These are phyloP conservation scores for Chaunax sp. DNA, from an alignment of 2,797 vertebrate species.

Conservation along the genomic window DNA sequence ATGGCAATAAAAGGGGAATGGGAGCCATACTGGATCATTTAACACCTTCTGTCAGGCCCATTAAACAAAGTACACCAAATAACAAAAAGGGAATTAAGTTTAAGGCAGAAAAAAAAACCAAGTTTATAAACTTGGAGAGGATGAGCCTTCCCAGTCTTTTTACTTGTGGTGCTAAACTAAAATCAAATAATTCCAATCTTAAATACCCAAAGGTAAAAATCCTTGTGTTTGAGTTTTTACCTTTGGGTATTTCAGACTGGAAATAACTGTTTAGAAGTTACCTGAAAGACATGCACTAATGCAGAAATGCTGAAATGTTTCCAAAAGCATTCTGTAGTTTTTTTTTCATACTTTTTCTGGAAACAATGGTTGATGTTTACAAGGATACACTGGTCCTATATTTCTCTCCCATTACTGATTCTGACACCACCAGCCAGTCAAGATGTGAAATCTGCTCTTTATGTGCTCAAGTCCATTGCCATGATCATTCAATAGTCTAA, in stretches of 20 bases:
- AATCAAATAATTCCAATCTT: too few relatives aligned
- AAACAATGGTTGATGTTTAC: background rate
- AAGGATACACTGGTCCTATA: background rate
- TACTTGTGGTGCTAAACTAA: too few relatives aligned
- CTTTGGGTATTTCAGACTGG: too few relatives aligned
- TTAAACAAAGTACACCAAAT: slow-evolving; percentile 25
- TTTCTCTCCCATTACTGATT: background rate
- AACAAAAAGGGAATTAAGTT: slow-evolving; percentile 12
- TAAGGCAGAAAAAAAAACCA: slow-evolving; percentile 21
- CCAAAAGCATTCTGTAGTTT: background rate
- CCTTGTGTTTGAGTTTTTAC: too few relatives aligned
- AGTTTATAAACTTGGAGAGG: background rate
- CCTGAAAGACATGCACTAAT: background rate
- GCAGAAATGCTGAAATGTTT: background rate
- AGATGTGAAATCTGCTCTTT: background rate
- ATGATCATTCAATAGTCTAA: background rate
- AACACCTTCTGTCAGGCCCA: slow-evolving; percentile 34
- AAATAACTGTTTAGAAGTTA: too few relatives aligned
- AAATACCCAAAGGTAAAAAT: too few relatives aligned
- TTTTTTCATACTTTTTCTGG: background rate
- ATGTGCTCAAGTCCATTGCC: background rate
- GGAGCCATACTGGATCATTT: slow-evolving; percentile 40
- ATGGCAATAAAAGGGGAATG: slow-evolving; percentile 33
- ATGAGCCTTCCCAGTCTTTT: too few relatives aligned
- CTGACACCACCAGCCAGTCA: background rate